Base-by-base conservation (phyloP, 2,797 vertebrate species). In the Anguilla pacifica region DNA sequence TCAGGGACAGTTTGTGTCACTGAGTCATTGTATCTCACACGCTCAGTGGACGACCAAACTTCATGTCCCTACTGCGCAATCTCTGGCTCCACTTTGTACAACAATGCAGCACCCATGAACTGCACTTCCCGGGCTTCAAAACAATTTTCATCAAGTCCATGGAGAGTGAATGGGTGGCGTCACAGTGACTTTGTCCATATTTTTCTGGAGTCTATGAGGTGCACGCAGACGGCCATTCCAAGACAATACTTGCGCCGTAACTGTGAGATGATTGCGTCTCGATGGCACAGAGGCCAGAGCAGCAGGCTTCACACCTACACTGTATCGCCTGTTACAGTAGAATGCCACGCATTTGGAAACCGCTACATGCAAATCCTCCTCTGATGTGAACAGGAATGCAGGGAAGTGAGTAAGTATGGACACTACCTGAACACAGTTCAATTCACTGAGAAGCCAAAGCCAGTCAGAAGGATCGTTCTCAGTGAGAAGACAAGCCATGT, bases 391-490 rank as follows among this genome's bases (percentile, higher is more conserved):
- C 6, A 46, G 22, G 57, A n/a, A 2, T 31, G n/a, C 53, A 35
- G 84, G 72, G 49, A 72, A 85, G 55, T 85, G 61, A 77, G 84
- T 28, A 88, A 85, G n/a, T 85, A 39, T 70, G 25, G 81, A 39
- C 28, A 67, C 61, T 53, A 84, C 31, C 28, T 25, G 64, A 67
- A 67, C 64, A 31, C 11, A 15, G 13, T 53, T 4, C 28, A 83
- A 11, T 84, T 7, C 81, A 15, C 11, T 39, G 59, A 83, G 82
- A 43, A 83, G 51, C 31, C 31, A 77, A 15, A 77, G 28, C 15
- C 55, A 67, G 22, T n/a, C 22, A 61, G 59, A 1, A 25, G 59
- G 22, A 61, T 61, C 17, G 17, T 61, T 25, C 1, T 61, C 59
- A 25, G 61, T 6, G 61, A 67, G 61, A 67, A 11, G 22, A 25